A percentile compares a stretch with the other conserved stretches of the same genome.
These are phyloP conservation scores for Passer montanus DNA, from an alignment of 2,113 vertebrate genomes.

Conservation along the genomic window DNA sequence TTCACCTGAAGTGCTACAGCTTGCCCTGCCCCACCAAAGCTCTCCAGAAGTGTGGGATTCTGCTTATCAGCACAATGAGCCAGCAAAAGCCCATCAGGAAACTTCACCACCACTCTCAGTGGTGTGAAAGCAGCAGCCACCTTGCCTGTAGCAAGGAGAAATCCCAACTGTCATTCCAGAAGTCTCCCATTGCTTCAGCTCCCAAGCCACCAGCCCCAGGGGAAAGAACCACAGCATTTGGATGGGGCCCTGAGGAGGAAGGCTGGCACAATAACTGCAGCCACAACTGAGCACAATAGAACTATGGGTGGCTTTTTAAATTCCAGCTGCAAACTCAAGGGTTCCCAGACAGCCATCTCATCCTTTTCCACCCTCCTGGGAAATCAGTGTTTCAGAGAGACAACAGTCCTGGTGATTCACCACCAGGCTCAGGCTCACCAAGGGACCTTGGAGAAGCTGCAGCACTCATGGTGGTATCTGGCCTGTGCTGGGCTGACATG, in stretches of 20 bases:
- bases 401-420: background rate
- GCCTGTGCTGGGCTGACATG: background rate
- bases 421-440: background rate
- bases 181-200: background rate
- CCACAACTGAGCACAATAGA: background rate
- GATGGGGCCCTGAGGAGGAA: rapidly evolving
- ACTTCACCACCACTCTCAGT: background rate
- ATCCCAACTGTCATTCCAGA: background rate
- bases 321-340: background rate
- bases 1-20: background rate
- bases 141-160: background rate
- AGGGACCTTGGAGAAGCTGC: background rate
- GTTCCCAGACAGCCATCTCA: background rate
- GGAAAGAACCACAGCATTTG: background rate
- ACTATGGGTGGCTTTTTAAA: background rate
- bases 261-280: background rate
- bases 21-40: background rate
- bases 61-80: background rate
- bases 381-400: background rate
- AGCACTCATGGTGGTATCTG: background rate
- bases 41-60: background rate
- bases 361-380: background rate
- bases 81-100: background rate
- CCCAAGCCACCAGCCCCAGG: background rate
- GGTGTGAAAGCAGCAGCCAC: background rate